These are phyloP conservation scores for Eucera pruinosa DNA, from an alignment of 2,888 invertebrate species.

Conservation along the genomic window DNA sequence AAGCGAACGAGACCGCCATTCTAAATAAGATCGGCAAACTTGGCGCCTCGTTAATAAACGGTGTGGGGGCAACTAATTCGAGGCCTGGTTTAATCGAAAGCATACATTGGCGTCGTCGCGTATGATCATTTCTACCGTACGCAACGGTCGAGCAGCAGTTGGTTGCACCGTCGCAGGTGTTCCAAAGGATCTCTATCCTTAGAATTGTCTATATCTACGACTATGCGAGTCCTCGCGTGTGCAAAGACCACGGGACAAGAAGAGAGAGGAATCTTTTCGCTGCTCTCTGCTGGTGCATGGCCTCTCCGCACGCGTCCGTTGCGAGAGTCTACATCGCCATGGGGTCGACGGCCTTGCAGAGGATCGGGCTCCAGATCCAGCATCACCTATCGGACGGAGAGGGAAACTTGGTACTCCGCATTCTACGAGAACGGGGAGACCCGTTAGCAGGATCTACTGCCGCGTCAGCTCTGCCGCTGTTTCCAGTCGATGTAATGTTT, in stretches of 20 bases:
- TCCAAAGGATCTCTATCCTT: background rate
- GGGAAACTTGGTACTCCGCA: conserved; percentile 78
- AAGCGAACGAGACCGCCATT: conserved; percentile 1
- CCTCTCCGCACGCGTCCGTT: conserved; percentile 55
- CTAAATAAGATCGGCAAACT: conserved; percentile 21
- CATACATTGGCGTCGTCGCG: conserved; percentile 9
- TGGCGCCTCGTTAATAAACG: conserved; percentile 28
- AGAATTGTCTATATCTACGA: conserved; percentile 49
- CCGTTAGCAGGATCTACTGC: conserved; percentile 73
- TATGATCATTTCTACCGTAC: conserved; percentile 9
- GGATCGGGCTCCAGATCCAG: conserved; percentile 79
- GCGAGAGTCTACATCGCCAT: conserved; percentile 52
- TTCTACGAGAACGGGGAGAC: conserved; percentile 73
- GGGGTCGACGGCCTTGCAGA: conserved; percentile 81
- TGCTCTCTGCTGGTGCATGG: conserved; percentile 34
- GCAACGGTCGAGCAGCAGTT: background rate
- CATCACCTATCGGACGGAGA: conserved; percentile 81
- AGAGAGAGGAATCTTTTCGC: conserved; percentile 56
- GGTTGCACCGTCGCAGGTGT: conserved; percentile 10
- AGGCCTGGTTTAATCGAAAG: conserved; percentile 41
- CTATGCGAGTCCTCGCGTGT: conserved; percentile 43
- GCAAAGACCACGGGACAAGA: conserved; percentile 15
- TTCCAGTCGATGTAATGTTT: conserved; percentile 28
- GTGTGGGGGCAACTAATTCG: conserved; percentile 32
- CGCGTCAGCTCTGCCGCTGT: conserved; percentile 25